Base-by-base conservation (phyloP, 2,888 invertebrate species). In the Silvanus unidentatus region DNA sequence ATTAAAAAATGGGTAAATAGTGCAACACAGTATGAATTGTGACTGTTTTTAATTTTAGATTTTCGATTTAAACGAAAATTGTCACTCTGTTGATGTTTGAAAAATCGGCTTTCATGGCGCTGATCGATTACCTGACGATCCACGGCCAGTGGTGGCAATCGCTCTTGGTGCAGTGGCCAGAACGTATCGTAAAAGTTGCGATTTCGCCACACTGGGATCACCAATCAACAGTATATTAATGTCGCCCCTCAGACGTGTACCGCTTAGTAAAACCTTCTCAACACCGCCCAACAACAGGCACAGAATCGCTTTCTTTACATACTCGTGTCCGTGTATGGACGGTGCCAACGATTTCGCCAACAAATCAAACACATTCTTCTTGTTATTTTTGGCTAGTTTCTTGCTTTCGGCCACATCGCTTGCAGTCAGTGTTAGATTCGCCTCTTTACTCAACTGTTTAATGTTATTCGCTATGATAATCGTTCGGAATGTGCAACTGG, bases 201-300 rank as follows among this genome's bases (percentile, higher is more conserved):
- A 99, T 74, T 99, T 99, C 1, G 99, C 99, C 30, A 99, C 98
- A 42, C 96, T 97, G 0, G 99, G 99, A 75, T 99, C 99, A 37
- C 99, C 99, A 63, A 99, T 97, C 2, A 99, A 50, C 11, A 71
- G 52, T 11, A 71, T 50, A 45, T 71, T 71, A 16, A 71, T 71
- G 45, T 84, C 83, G 38, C 87, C 96, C 75, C 96, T 81, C 0
- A 97, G 76, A 45, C 96, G 79, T 0, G 94, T 93, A 41, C 95
- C 95, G 72, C 95, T 97, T 1, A 87, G 84, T 49, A 97, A 72
- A 30, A 90, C 75, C 73, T 97, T 99, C 73, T 99, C 99, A 53
- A 88, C 88, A 0, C 99, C 99, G 0, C 99, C 98, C 4, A 99
- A 75, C 44, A 99, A 71, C 62, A 97, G 78, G 65, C 97, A 97